Conservation (phyloP, 2,888 invertebrate genomes). For the Drosophila sordidula region DNA sequence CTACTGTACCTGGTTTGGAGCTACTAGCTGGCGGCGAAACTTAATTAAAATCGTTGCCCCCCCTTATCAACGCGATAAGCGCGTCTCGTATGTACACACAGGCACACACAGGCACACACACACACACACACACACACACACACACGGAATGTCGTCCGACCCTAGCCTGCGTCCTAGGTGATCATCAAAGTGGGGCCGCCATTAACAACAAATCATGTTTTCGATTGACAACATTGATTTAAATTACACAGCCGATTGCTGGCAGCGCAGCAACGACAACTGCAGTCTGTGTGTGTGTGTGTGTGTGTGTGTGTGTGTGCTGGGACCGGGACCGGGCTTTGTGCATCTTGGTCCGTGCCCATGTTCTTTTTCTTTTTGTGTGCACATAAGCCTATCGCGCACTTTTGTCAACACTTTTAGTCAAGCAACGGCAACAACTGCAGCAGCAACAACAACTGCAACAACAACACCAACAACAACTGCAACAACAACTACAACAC, state of each 20-base stretch:
- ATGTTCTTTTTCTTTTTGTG: conserved; percentile 40
- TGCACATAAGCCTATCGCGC: conserved; percentile 74
- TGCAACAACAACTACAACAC: conserved; percentile 38
- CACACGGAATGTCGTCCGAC: neutral
- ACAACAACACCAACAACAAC: conserved; percentile 21
- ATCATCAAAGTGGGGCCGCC: conserved; percentile 77
- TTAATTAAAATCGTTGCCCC: conserved; percentile 78
- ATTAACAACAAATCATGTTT: conserved; percentile 82
- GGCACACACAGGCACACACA: neutral
- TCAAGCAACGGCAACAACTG: conserved; percentile 40
- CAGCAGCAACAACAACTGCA: conserved; percentile 32
- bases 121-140: neutral
- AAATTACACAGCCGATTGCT: conserved; percentile 82
- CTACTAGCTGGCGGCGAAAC: conserved; percentile 59
- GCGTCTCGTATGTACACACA: conserved; percentile 20
- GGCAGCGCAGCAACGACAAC: conserved; percentile 63
- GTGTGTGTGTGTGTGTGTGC: conserved; percentile 29
- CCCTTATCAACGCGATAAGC: conserved; percentile 76
- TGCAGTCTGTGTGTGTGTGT: conserved; percentile 41
- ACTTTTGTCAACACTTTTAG: conserved; percentile 82
- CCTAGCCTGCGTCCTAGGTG: conserved; percentile 31
- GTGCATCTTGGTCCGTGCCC: conserved; percentile 47
- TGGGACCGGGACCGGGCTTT: conserved; percentile 40
- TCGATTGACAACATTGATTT: conserved; percentile 84
- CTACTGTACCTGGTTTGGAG: conserved; percentile 59